Base-by-base conservation (phyloP, 1,140 invertebrate genomes). In the Onthophagus taurus region DNA sequence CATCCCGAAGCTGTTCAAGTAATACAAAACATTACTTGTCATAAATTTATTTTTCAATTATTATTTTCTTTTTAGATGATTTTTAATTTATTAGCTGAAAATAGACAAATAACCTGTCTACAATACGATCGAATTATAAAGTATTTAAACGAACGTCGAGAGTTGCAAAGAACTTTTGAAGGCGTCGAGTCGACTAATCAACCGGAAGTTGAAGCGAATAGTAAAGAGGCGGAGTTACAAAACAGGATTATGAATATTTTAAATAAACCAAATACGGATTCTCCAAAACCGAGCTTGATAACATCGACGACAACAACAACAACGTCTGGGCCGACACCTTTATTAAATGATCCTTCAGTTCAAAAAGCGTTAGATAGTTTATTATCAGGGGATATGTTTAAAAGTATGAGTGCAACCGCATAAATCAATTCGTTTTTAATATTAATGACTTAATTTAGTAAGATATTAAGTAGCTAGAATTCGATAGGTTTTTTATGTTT, bases 221-320 rank as follows among this genome's bases (percentile, higher is more conserved):
- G 31, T 26, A 62, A 80, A 39, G 77, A 85, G 58, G 76, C 75
- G 1, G 86, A 91, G 60, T 60, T 91, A 4, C 86, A 91, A 54
- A 85, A 81, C 51, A 77, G 86, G 50, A 92, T 93, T 44, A 67
- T 91, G 20, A 89, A 77, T 61, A 89, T 92, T 37, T 60, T 90
- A 45, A 88, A 86, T 54, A 80, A 61, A 47, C 42, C 52, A 12
- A 21, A 29, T 8, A 48, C 46, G n/a, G 38, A 47, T 36, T 35
- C 38, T 1, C 45, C 45, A 13, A 47, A 47, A 42, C 37, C 45
- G 5, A 18, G 20, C 33, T n/a, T n/a, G 26, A 45, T n/a, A n/a
- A n/a, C n/a, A n/a, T 20, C 35, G 7, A 47, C 44, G 64, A 64
- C 53, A 61, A 68, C 52, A 48, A 19, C 44, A 33, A 21, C 29